Conservation (phyloP, 2,113 vertebrate genomes). For the Atrichornis clamosus region DNA sequence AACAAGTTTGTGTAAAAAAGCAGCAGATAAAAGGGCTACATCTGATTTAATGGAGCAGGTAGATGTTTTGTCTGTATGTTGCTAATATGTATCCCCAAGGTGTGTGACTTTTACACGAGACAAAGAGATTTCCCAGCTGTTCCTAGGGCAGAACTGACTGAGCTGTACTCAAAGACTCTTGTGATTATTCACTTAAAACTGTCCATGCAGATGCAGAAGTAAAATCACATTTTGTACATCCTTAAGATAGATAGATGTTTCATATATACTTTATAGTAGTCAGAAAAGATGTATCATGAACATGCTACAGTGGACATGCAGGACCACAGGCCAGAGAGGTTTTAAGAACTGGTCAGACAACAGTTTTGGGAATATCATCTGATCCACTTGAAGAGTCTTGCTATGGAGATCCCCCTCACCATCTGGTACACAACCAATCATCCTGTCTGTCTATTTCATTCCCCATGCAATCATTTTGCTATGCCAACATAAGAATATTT, state of each 20-base stretch:
- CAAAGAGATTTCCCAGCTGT: not conserved
- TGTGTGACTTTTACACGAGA: not conserved
- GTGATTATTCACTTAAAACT: not conserved
- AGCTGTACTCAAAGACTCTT: not conserved
- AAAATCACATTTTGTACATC: not conserved
- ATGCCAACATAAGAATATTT: not conserved
- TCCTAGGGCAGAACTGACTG: not conserved
- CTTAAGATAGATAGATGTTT: not conserved
- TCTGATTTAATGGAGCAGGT: slow-evolving; percentile 11
- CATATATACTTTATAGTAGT: not conserved
- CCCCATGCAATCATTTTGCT: not conserved
- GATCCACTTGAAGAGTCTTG: not conserved
- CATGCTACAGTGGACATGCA: fast-evolving
- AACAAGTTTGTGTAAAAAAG: slow-evolving; percentile 35
- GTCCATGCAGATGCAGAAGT: not conserved
- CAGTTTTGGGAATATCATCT: not conserved
- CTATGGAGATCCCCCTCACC: not conserved
- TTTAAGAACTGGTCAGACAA: not conserved
- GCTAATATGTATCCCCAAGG: not conserved
- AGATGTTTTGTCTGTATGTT: not conserved
- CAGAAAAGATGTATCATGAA: not conserved
- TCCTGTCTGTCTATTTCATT: not conserved
- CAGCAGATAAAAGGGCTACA: not conserved
- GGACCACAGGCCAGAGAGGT: not conserved
- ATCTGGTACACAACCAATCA: not conserved